Base-by-base conservation (phyloP, 2,113 vertebrate genomes). In the Spermophilus dauricus region DNA sequence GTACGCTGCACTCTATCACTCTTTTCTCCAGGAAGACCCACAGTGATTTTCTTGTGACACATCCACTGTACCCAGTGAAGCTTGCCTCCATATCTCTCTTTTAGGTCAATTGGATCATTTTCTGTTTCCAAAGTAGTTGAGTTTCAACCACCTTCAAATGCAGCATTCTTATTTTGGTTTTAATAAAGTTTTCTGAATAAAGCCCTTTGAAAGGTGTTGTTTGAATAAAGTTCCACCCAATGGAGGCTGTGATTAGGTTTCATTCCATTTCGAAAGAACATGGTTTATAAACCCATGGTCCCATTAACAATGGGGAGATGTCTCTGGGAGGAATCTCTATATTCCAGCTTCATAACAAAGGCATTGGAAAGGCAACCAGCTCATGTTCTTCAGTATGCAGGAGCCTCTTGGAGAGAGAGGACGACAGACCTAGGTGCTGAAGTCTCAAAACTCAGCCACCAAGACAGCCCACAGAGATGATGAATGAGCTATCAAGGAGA, bases 401-500 rank as follows among this genome's bases (percentile, higher is more conserved):
- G 37, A 78, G 28, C 5, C 32, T 81, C 67, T 87, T 51, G 30
- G 37, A 78, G 42, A 91, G 34, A 91, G 18, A 48, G 17, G 34
- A 65, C 67, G n/a, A 94, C 39, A 95, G 14, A 37, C 11, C 63
- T 39, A 24, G 34, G 69, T 69, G 24, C 70, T 86, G 16, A 92
- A 89, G 8, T 10, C 37, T 81, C 70, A 89, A 80, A 89, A 91
- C 5, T 6, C 63, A 92, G 61, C 75, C 45, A 93, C 22, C 24
- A 30, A 91, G 34, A 85, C 80, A 97, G 63, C 30, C 32, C 87
- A 61, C 37, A 61, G 89, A 81, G 86, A 93, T 93, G 89, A 97
- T 94, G 26, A 97, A 97, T 86, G 96, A 94, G 94, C 93, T 96
- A 84, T 95, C 96, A 92, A 87, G 80, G 48, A 86, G 56, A 85